Evolutionary conservation across 1,140 invertebrate genomes (phyloP).

Genomic region (Lasioglossum albipes): DNA sequence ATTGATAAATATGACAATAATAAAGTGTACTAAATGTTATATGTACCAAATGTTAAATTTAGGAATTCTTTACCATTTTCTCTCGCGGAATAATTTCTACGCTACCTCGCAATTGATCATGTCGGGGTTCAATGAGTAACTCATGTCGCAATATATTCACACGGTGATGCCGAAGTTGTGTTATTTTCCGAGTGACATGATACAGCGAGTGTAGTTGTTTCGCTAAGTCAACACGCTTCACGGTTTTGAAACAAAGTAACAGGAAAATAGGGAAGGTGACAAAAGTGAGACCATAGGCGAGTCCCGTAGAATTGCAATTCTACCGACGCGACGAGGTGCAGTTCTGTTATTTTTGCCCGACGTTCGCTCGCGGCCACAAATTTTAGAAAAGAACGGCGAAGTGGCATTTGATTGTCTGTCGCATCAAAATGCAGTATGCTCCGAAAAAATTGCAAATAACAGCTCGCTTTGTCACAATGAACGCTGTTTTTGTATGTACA

Average conservation of each 20-base stretch:
- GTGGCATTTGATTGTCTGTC: conserved; percentile 50
- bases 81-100: too few relatives aligned
- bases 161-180: not conserved
- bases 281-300: conserved; percentile 5
- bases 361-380: not conserved
- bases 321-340: conserved; percentile 3
- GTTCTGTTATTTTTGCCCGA: conserved; percentile 42
- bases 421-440: conserved; percentile 12
- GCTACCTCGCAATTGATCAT: not conserved
- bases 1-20: too few relatives aligned
- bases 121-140: not conserved
- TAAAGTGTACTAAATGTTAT: too few relatives aligned
- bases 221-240: not conserved
- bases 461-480: not conserved
- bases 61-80: too few relatives aligned
- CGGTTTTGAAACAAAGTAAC: not conserved
- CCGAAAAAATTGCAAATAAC: conserved; percentile 60
- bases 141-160: not conserved
- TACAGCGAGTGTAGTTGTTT: conserved; percentile 1
- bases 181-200: not conserved
- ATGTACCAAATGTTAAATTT: too few relatives aligned
- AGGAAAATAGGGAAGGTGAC: not conserved
- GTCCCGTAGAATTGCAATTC: conserved; percentile 35
- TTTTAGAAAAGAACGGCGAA: conserved; percentile 40
- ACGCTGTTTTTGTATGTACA: not conserved